phyloP scores from a whole-genome alignment of 2,797 vertebrate genomes.

The Bradypodion ventrale region DNA sequence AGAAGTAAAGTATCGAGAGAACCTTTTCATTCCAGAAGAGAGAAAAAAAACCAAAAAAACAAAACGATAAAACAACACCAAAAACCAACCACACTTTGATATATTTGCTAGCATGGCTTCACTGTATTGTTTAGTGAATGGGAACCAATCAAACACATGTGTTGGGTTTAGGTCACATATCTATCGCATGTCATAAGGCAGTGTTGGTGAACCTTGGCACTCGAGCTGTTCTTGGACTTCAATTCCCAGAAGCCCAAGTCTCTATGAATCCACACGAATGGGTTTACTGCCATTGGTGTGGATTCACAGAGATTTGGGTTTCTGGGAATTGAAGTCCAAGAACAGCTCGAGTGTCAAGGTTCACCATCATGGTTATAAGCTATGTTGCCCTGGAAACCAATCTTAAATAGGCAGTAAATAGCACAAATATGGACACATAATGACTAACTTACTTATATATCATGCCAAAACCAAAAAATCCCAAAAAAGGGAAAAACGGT shows the following conservation, averaged over 20 bases:
- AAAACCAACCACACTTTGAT: neutral
- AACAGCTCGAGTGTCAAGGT: too few relatives aligned
- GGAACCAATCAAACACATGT: neutral
- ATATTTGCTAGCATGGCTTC: neutral
- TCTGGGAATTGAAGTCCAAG: too few relatives aligned
- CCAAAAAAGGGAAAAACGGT: neutral
- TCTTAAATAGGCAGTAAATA: constrained; percentile 9
- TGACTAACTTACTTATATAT: constrained; percentile 24
- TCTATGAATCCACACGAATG: too few relatives aligned
- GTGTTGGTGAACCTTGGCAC: too few relatives aligned
- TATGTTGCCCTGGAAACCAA: neutral
- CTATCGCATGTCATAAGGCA: neutral
- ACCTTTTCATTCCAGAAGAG: neutral
- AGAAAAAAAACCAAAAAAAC: neutral
- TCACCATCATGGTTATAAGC: too few relatives aligned
- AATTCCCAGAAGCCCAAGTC: too few relatives aligned
- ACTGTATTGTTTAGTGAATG: neutral
- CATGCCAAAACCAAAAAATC: too few relatives aligned
- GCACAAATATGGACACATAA: neutral
- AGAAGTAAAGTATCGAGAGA: neutral
- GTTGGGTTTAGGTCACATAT: neutral
- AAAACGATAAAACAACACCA: too few relatives aligned
- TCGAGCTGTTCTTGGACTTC: too few relatives aligned
- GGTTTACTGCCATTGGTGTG: too few relatives aligned
- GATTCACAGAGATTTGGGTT: too few relatives aligned